Evolutionary conservation across 2,888 invertebrate genomes (phyloP).

Genomic region (Lasioglossum lativentre): DNA sequence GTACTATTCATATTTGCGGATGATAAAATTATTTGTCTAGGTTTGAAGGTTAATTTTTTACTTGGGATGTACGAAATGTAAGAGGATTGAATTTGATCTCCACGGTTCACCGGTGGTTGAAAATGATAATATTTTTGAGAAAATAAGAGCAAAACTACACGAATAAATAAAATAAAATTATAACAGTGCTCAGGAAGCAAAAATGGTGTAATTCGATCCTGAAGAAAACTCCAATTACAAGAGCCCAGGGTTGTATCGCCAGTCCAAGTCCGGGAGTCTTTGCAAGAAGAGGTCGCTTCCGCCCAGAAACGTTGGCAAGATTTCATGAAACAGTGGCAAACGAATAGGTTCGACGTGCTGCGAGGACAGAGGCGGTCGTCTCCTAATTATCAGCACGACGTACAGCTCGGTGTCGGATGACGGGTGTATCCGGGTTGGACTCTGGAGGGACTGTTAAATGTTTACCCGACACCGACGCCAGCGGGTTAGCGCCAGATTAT

Average conservation of each 20-base stretch:
- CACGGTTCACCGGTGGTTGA: too few relatives aligned
- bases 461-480: constrained; percentile 65
- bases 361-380: constrained; percentile 65
- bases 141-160: too few relatives aligned
- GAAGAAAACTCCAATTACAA: background rate
- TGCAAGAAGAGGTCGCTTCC: constrained; percentile 13
- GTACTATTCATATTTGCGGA: too few relatives aligned
- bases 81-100: too few relatives aligned
- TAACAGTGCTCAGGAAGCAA: background rate
- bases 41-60: too few relatives aligned
- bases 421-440: constrained; percentile 75
- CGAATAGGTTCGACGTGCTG: constrained; percentile 68
- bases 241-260: background rate
- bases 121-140: too few relatives aligned
- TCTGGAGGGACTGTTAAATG: constrained; percentile 74
- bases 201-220: background rate
- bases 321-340: constrained; percentile 64
- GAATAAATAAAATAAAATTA: background rate
- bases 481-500: constrained; percentile 66
- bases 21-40: too few relatives aligned
- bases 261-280: background rate
- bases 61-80: too few relatives aligned
- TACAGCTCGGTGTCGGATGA: constrained; percentile 72
- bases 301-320: constrained; percentile 51
- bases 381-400: constrained; percentile 77